A percentile compares a stretch with the other conserved stretches of the same genome.
Evolutionary conservation across 2,797 vertebrate genomes (phyloP).

Genomic region (Bovichtus variegatus): DNA sequence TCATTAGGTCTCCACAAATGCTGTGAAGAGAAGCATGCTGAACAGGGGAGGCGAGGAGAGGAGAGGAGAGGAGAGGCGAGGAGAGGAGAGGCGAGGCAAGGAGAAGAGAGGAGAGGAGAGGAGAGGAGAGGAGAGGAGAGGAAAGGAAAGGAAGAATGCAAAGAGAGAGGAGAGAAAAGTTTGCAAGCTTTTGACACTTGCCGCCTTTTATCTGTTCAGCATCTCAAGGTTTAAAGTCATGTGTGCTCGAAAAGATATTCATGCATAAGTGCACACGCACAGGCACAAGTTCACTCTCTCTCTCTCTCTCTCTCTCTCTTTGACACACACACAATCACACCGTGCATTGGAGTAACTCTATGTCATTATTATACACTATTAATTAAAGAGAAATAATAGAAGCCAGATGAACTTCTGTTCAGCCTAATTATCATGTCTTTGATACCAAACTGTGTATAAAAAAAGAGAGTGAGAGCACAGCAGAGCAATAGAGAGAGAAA

Average conservation of each 20-base stretch:
- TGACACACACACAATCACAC: constrained; percentile 43
- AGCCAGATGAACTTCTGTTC: constrained; percentile 83
- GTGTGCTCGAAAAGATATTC: constrained; percentile 73
- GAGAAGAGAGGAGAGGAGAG: constrained; percentile 40
- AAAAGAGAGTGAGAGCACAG: constrained; percentile 38
- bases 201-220: constrained; percentile 81
- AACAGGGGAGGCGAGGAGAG: constrained; percentile 55
- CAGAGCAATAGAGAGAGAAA: background rate
- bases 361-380: constrained; percentile 84
- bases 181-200: constrained; percentile 85
- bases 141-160: constrained; percentile 63
- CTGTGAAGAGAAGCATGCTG: constrained; percentile 74
- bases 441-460: constrained; percentile 81
- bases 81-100: constrained; percentile 45
- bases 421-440: constrained; percentile 89
- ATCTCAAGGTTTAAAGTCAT: constrained; percentile 81
- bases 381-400: constrained; percentile 86
- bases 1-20: constrained; percentile 87
- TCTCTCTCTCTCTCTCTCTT: background rate
- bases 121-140: constrained; percentile 56
- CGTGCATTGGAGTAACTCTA: constrained; percentile 67
- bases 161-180: constrained; percentile 73
- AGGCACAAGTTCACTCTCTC: constrained; percentile 38
- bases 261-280: constrained; percentile 24
- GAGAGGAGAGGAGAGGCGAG: constrained; percentile 54